Evolutionary conservation across 1,140 invertebrate species (phyloP).

Genomic region (Tetraneura akinire): DNA sequence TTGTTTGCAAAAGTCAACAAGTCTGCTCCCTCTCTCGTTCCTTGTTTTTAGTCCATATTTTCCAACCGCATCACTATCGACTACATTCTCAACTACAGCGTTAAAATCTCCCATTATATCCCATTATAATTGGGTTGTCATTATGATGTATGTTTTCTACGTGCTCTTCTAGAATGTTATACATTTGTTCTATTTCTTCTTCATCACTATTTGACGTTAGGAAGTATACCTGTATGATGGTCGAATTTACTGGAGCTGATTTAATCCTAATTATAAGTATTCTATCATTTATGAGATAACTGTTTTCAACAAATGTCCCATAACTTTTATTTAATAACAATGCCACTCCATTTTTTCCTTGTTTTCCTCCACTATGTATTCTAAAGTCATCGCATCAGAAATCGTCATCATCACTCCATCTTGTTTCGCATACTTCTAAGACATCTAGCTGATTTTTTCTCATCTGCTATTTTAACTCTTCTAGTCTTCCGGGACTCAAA

Average conservation of each 20-base stretch:
- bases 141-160: not conserved
- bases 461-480: not conserved
- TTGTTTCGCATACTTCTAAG: slow-evolving; percentile 1
- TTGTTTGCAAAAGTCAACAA: not conserved
- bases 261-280: not conserved
- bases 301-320: not conserved
- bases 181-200: not conserved
- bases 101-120: slow-evolving; percentile 56
- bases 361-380: not conserved
- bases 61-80: slow-evolving; percentile 10
- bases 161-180: not conserved
- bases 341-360: not conserved
- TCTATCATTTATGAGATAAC: not conserved
- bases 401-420: not conserved
- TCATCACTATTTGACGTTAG: not conserved
- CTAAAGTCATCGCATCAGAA: not conserved
- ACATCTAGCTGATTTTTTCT: not conserved
- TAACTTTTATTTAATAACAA: not conserved
- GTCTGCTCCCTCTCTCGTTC: not conserved
- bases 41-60: not conserved
- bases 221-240: not conserved
- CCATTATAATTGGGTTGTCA: slow-evolving; percentile 25
- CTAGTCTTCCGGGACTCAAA: not conserved
- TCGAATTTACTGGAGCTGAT: not conserved
- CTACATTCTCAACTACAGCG: slow-evolving; percentile 54